Conservation (phyloP, 2,113 vertebrate genomes). For the Cheilinus undulatus region DNA sequence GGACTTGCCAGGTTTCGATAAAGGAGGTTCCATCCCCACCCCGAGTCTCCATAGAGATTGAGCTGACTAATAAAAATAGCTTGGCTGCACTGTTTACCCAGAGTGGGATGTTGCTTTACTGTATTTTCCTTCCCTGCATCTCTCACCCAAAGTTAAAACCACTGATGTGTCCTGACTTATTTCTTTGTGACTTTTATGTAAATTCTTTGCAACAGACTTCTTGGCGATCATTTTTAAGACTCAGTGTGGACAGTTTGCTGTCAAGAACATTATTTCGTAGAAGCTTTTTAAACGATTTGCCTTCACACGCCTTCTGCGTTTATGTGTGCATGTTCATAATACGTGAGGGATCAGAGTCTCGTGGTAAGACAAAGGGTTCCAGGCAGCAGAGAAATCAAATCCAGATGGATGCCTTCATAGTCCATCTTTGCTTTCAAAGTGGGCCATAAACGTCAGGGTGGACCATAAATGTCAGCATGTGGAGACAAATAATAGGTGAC, state of each 20-base stretch:
- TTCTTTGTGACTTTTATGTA: not conserved
- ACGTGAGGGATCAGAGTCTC: constrained; percentile 17
- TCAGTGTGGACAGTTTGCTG: constrained; percentile 3
- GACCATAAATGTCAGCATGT: constrained; percentile 62
- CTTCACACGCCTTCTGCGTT: constrained; percentile 14
- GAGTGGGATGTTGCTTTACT: constrained; percentile 52
- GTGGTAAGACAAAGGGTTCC: constrained; percentile 44
- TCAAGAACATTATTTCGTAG: not conserved
- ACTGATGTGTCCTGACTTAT: not conserved
- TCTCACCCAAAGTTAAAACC: constrained; percentile 14
- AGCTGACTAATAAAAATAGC: constrained; percentile 84
- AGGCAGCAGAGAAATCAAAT: constrained; percentile 56
- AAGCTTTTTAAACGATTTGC: constrained; percentile 23
- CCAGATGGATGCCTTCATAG: constrained; percentile 66
- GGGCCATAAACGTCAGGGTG: constrained; percentile 57
- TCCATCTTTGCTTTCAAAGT: constrained; percentile 46
- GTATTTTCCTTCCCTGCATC: constrained; percentile 43
- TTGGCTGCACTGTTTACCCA: constrained; percentile 65
- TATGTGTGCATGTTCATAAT: constrained; percentile 14
- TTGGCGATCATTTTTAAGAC: not conserved
- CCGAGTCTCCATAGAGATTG: constrained; percentile 80
- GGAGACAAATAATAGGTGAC: constrained; percentile 50
- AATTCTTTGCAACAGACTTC: not conserved
- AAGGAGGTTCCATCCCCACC: constrained; percentile 79
- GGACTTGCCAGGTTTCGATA: constrained; percentile 82